Evolutionary conservation across 2,113 vertebrate species (phyloP), one percentile per base, ranked within the genome.

Genomic region (Sphaerodactylus townsendi): DNA sequence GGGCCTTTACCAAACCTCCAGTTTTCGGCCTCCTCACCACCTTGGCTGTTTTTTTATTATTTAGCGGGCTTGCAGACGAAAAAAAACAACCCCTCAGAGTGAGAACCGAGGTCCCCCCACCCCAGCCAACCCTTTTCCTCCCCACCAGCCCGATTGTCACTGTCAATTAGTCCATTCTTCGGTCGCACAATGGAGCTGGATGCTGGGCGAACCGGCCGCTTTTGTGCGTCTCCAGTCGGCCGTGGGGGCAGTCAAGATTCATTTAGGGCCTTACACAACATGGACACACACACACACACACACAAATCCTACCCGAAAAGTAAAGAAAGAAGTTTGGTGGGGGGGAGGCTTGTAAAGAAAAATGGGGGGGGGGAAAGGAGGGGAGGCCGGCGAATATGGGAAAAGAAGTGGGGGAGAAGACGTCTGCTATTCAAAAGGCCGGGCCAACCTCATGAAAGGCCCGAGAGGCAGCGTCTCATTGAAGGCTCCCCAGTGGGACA

Each of bases 161-260:
- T 91, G 89, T 97, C 98, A 98, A 99, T 99, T 99, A 99, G 98
- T 96, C 96, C 97, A 96, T 98, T 97, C 97, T 98, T 94, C 90
- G 95, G 94, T 88, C 87, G 93, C 96, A 99, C 98, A 99, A 99
- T 98, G 96, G 97, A 95, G 96, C 96, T 96, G 97, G 97, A 98
- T n/a, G 97, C 97, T 96, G 95, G 96, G 94, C 95, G 96, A 97
- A 96, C 87, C 92, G 94, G 94, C 86, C 39, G 95, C 96, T 91
- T 99, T 98, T 99, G 97, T 98, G 97, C 95, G 94, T 97, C 97
- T 98, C 97, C 98, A 98, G 93, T 97, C 96, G 97, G 96, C 97
- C 94, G 95, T 97, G 96, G 97, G 97, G 96, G 96, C 97, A 98
- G 98, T 98, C 98, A 98, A 96, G 97, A 98, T 97, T 97, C 97